Percentiles rank a stretch among this genome's conserved stretches.
These are phyloP conservation scores for Plectrocnemia conspersa DNA, from an alignment of 1,140 invertebrate species.

Conservation along the genomic window DNA sequence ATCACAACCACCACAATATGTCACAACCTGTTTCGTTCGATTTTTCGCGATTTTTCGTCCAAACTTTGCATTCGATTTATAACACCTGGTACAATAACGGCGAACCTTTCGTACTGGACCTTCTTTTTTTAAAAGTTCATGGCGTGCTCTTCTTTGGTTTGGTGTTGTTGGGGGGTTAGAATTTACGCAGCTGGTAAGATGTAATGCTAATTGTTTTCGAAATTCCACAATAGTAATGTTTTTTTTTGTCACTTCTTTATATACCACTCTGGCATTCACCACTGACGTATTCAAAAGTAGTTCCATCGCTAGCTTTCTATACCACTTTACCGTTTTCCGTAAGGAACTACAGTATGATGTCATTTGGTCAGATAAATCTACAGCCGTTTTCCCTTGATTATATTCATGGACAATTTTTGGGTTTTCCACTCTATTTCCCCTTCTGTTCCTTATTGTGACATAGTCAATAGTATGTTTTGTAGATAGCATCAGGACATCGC, in stretches of 20 bases:
- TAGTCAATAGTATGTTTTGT: too few species aligned
- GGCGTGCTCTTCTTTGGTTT: neutral
- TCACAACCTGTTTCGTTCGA: slow-evolving; percentile 9
- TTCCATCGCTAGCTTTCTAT: slow-evolving; percentile 36
- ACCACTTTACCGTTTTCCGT: slow-evolving; percentile 35
- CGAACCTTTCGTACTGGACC: slow-evolving; percentile 13
- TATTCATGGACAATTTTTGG: too few species aligned
- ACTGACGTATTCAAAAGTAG: slow-evolving; percentile 22
- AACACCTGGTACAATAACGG: slow-evolving; percentile 12
- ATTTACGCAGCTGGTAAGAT: slow-evolving; percentile 7
- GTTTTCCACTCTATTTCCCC: too few species aligned
- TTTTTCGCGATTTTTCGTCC: slow-evolving; percentile 12
- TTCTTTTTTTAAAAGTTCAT: slow-evolving; percentile 18
- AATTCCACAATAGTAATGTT: slow-evolving; percentile 6
- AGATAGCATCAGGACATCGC: too few species aligned
- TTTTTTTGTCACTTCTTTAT: too few species aligned
- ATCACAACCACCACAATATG: slow-evolving; percentile 14
- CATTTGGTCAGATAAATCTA: slow-evolving; percentile 32
- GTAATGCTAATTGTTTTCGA: slow-evolving; percentile 1
- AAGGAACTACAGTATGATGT: slow-evolving; percentile 22
- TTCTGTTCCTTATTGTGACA: too few species aligned
- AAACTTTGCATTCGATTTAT: slow-evolving; percentile 12
- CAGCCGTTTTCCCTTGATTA: slow-evolving; percentile 28
- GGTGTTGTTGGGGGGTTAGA: neutral
- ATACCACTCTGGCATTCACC: too few species aligned